Evolutionary conservation across 2,888 invertebrate genomes (phyloP), one percentile per base, ranked within the genome.

Genomic region (Ormyrus labotus): DNA sequence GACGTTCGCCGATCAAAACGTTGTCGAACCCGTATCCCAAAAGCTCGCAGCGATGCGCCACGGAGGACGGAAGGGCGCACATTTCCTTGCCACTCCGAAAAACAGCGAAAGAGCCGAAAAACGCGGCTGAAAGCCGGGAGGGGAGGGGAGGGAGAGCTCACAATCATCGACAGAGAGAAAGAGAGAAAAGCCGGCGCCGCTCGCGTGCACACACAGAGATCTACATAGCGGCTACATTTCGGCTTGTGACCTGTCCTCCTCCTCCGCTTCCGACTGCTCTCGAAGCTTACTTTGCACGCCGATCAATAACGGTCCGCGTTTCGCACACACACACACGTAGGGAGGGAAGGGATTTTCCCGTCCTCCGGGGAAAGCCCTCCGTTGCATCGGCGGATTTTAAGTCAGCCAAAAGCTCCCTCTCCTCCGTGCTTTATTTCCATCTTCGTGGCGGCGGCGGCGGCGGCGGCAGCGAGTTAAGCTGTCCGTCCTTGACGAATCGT

Each of bases 231-330:
- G 65, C 65, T 57, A 51, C 58, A 70, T 70, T 70, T 57, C 45
- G 70, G 45, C 47, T 57, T 48, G 70, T 57, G 70, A 70, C 34
- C 71, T 60, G 60, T 61, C 55, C 64, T 34, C 34, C 34, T 2
- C 34, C 34, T 34, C 34, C 34, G 34, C 34, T 34, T 34, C 34
- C 34, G 34, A 34, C 34, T 1, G 6, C 65, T 34, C 75, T 76
- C 78, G 34, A 68, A 79, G 78, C 73, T 79, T 79, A 73, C 78
- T 73, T 74, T 79, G 63, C 68, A 55, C 78, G 60, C 73, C 61
- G 73, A 79, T 79, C 79, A 74, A 73, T 74, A 74, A 64, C 75
- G 61, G 71, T 76, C 64, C 51, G 80, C 75, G 60, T 80, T 80
- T 79, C 75, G 19, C 51, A n/a, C 69, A 8, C 53, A 13, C 50